Evolutionary conservation across 1,140 invertebrate species (phyloP).

Genomic region (Parasteatoda tepidariorum): DNA sequence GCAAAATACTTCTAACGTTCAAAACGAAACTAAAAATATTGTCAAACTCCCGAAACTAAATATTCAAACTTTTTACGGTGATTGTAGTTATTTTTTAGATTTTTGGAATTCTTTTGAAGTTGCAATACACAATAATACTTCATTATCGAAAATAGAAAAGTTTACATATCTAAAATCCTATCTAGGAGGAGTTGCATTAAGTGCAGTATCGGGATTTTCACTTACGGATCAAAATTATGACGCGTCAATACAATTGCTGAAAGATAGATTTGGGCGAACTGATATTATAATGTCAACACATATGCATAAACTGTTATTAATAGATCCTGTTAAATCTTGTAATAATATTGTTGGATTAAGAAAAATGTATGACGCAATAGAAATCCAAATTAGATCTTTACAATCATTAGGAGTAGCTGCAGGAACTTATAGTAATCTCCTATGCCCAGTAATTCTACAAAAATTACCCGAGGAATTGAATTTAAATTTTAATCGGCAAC

Average conservation of each 20-base stretch:
- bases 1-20: not conserved
- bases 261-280: not conserved
- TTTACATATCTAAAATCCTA: not conserved
- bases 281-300: not conserved
- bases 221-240: not conserved
- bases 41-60: not conserved
- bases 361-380: conserved; percentile 2
- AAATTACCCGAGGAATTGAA: not conserved
- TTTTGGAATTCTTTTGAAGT: conserved; percentile 1
- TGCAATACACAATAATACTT: not conserved
- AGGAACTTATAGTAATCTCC: not conserved
- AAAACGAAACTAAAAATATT: not conserved
- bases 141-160: not conserved
- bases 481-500: not conserved
- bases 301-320: conserved; percentile 11
- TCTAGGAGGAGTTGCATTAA: not conserved
- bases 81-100: not conserved
- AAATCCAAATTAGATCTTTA: not conserved
- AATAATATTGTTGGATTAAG: not conserved
- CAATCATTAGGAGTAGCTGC: not conserved
- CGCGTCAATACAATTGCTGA: not conserved
- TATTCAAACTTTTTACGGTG: not conserved
- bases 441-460: not conserved
- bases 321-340: not conserved
- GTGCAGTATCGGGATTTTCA: not conserved